Evolutionary conservation across 2,797 vertebrate species (phyloP).

Genomic region (Crypturellus tataupa): DNA sequence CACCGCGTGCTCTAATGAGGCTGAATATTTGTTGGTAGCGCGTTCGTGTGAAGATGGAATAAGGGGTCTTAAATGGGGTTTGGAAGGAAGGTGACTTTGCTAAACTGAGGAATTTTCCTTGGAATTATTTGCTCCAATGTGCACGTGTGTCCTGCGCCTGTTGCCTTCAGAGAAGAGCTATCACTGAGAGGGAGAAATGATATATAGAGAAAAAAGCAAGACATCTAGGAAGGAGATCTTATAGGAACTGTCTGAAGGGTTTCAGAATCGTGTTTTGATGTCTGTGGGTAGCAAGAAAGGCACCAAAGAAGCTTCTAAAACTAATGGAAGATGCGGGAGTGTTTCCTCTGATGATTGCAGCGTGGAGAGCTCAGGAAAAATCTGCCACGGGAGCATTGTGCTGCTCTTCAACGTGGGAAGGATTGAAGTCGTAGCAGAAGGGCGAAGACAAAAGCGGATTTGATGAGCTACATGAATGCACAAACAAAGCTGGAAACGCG

Average conservation of each 20-base stretch:
- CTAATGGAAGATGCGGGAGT: neutral
- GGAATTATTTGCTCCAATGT: neutral
- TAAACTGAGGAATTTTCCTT: neutral
- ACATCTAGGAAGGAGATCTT: neutral
- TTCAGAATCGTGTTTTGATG: neutral
- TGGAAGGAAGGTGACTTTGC: neutral
- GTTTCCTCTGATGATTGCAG: neutral
- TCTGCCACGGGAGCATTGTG: neutral
- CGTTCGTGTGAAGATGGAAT: fast-evolving
- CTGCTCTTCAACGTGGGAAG: neutral
- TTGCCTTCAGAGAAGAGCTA: neutral
- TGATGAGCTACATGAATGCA: constrained; percentile 22
- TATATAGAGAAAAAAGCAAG: neutral
- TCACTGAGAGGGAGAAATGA: neutral
- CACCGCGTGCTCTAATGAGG: neutral
- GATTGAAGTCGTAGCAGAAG: neutral
- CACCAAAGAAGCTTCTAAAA: neutral
- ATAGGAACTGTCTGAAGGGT: neutral
- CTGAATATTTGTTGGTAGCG: neutral
- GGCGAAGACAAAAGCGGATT: constrained; percentile 22
- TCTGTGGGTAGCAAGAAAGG: neutral
- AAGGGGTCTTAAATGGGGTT: neutral
- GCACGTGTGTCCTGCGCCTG: neutral
- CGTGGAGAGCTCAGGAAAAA: neutral
- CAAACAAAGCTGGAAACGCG: neutral